Evolutionary conservation across 2,797 vertebrate species (phyloP).

Genomic region (Harpagifer antarcticus): DNA sequence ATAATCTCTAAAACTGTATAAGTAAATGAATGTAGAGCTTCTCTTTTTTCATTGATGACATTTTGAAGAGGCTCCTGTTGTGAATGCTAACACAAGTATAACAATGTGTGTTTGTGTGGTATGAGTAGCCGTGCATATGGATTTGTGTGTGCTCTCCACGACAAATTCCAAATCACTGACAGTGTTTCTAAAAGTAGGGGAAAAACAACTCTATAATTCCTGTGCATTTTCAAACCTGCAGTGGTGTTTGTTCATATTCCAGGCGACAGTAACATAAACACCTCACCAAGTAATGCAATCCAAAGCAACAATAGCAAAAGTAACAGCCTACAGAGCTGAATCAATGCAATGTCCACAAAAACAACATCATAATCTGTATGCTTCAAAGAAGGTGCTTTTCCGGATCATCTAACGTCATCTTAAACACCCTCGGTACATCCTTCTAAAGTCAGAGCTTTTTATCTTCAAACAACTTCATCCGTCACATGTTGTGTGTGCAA

Average conservation of each 20-base stretch:
- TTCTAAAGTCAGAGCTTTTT: neutral
- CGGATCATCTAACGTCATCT: neutral
- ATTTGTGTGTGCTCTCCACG: neutral
- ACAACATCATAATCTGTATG: neutral
- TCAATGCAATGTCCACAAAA: neutral
- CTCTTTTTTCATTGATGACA: slow-evolving; percentile 7
- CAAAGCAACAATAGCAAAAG: neutral
- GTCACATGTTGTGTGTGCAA: slow-evolving; percentile 5
- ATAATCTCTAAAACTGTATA: neutral
- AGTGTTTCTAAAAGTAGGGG: neutral
- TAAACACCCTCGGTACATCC: neutral
- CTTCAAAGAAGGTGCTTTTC: neutral
- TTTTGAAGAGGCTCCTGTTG: slow-evolving; percentile 1
- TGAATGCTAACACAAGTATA: neutral
- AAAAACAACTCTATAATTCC: slow-evolving; percentile 14
- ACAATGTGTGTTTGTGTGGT: neutral
- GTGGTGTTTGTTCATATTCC: neutral
- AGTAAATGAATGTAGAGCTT: slow-evolving; percentile 5
- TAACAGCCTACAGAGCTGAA: neutral
- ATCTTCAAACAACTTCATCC: neutral
- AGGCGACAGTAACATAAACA: slow-evolving; percentile 6
- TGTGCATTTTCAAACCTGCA: slow-evolving; percentile 14
- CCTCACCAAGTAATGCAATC: neutral
- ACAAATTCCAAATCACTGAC: slow-evolving; percentile 9
- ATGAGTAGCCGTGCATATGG: neutral